phyloP scores from a whole-genome alignment of 2,113 vertebrate genomes.

The Elephantulus edwardii region DNA sequence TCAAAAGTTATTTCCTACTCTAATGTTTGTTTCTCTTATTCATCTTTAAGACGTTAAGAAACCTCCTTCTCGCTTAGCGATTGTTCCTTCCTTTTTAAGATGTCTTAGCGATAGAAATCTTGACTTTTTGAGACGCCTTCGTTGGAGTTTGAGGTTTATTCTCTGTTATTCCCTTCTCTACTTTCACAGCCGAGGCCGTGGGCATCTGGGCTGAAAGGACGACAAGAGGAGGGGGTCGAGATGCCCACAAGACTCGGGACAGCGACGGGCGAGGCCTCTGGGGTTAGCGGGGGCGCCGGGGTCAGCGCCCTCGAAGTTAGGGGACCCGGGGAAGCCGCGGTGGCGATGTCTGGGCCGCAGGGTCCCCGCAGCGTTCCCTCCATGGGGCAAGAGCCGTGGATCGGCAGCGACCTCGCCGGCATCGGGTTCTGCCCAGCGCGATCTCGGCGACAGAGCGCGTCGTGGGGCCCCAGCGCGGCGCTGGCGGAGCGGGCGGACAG shows the following conservation, averaged over 20 bases:
- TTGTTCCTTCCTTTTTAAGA: neutral
- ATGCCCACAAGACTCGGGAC: constrained; percentile 24
- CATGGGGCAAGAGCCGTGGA: neutral
- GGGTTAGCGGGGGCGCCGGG: constrained; percentile 6
- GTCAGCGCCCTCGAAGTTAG: constrained; percentile 58
- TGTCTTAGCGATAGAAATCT: neutral
- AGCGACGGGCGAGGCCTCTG: neutral
- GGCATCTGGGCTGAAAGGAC: neutral
- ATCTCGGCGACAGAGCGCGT: neutral
- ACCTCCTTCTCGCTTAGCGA: neutral
- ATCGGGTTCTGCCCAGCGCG: fast-evolving
- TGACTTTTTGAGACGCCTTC: neutral
- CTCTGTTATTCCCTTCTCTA: neutral
- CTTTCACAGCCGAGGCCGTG: neutral
- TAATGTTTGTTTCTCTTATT: neutral
- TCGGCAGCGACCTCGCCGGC: neutral
- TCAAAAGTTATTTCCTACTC: neutral
- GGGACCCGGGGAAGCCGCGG: neutral
- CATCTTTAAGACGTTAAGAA: neutral
- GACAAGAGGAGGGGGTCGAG: neutral
- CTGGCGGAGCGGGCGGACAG: neutral
- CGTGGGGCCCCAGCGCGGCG: neutral
- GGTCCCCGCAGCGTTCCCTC: neutral
- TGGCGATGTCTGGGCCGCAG: neutral
- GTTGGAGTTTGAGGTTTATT: neutral